Percentiles rank a stretch among this genome's conserved stretches.
These are phyloP conservation scores for Orthochromis indermauri DNA, from an alignment of 2,113 vertebrate genomes.

Conservation along the genomic window DNA sequence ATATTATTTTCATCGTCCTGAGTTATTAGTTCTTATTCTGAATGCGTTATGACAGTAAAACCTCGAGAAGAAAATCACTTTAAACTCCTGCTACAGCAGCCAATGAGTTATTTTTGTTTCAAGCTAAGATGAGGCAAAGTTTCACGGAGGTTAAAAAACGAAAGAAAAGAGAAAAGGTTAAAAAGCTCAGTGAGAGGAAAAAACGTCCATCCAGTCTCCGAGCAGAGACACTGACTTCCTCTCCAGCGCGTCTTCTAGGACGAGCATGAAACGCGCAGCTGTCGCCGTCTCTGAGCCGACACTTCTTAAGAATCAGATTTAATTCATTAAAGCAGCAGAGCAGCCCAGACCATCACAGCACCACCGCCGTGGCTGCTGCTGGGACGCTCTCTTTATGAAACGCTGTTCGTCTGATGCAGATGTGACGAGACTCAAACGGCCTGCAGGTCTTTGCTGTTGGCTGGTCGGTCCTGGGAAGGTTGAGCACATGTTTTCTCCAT, in stretches of 20 bases:
- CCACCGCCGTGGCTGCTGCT: not conserved
- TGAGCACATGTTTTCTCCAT: not conserved
- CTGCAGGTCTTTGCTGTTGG: not conserved
- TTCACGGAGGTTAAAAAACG: not conserved
- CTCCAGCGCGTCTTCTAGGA: not conserved
- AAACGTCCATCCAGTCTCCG: not conserved
- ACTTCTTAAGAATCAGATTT: not conserved
- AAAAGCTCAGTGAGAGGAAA: not conserved
- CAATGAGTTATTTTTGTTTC: not conserved
- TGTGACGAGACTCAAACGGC: not conserved
- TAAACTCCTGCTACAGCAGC: not conserved
- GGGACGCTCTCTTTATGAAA: not conserved
- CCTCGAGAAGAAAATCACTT: not conserved
- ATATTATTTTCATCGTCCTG: not conserved
- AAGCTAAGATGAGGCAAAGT: not conserved
- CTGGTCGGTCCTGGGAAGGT: fast-evolving
- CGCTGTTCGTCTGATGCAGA: not conserved
- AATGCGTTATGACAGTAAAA: not conserved
- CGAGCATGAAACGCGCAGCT: not conserved
- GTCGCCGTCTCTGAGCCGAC: not conserved
- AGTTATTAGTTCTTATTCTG: not conserved
- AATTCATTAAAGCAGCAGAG: not conserved
- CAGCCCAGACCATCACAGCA: not conserved
- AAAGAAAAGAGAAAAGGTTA: not conserved
- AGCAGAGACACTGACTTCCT: not conserved